Evolutionary conservation across 92 coral and sea anemone species (phyloP), one percentile per base, ranked within the genome.

Genomic region (Porites evermanni): DNA sequence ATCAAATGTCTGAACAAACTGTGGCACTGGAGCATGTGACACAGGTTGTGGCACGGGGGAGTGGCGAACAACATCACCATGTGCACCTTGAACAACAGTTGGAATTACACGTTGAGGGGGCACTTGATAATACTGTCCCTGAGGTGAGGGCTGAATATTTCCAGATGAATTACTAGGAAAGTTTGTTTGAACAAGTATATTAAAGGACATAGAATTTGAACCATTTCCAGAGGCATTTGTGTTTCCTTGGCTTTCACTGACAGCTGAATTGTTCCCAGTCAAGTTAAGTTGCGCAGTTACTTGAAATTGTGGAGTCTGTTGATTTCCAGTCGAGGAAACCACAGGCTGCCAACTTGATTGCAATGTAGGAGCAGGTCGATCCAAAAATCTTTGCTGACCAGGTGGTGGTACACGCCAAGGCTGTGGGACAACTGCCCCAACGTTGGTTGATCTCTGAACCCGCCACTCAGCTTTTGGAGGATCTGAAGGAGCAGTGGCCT

Each of bases 231-330:
- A 26, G 50, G 73, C 84, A 58, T 23, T 52, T 21, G 60, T 20
- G 7, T 80, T 63, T 13, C 79, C 87, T 50, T 71, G 87, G 53
- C 51, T 63, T 8, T 74, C 79, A 90, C 82, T 84, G 8, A 77
- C 79, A 24, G 84, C 70, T 6, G 89, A 77, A 79, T 74, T 84
- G 69, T 86, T 78, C 14, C 92, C 81, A 73, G 91, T 84, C 53
- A 91, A 90, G 71, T 87, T 91, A 19, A 96, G 96, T 38, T 95
- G 95, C 53, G 96, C 98, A 8, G 96, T 95, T 2, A 96, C 99
- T 76, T 95, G 96, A 78, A 96, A 96, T 66, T 96, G 99, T 11
- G 99, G 99, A 11, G 94, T 88, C 4, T 92, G 89, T 64, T 71
- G 93, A 63, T 69, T 67, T 61, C 75, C 77, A 44, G 76, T 87